phyloP scores from a whole-genome alignment of 2,888 invertebrate species.

The Tribolium freemani region DNA sequence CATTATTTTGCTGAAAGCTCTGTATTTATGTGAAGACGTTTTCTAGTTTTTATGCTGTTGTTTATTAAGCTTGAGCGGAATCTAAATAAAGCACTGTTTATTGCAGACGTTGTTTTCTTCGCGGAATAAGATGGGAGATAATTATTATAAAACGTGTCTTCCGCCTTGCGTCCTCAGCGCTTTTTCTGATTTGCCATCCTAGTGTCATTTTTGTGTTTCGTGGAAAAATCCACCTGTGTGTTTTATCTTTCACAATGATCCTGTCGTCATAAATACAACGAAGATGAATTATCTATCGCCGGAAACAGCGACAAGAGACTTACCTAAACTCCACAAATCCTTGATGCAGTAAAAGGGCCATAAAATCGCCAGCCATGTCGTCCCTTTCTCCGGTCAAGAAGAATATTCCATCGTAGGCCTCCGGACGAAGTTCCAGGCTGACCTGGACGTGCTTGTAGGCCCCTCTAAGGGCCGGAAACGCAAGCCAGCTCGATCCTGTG shows the following conservation, averaged over 20 bases:
- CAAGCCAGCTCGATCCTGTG: slow-evolving; percentile 88
- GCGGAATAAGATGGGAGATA: background rate
- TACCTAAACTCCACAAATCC: slow-evolving; percentile 86
- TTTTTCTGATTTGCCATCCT: slow-evolving; percentile 9
- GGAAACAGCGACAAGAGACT: slow-evolving; percentile 50
- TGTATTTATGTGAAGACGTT: background rate
- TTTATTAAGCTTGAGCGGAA: background rate
- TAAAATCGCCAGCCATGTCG: slow-evolving; percentile 91
- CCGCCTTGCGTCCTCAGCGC: background rate
- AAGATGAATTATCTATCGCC: slow-evolving; percentile 30
- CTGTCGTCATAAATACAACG: slow-evolving; percentile 30
- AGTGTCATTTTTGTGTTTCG: slow-evolving; percentile 6
- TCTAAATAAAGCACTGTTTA: background rate
- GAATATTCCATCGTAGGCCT: slow-evolving; percentile 87
- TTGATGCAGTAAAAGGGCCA: slow-evolving; percentile 81
- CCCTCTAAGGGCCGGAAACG: slow-evolving; percentile 87
- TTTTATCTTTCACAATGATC: slow-evolving; percentile 29
- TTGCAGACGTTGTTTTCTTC: background rate
- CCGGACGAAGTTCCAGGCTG: slow-evolving; percentile 85
- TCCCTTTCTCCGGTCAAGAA: slow-evolving; percentile 91
- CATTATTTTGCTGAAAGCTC: background rate
- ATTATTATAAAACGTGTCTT: background rate
- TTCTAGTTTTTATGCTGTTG: background rate
- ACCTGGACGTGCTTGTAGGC: slow-evolving; percentile 91
- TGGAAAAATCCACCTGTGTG: slow-evolving; percentile 37